Evolutionary conservation across 2,888 invertebrate species (phyloP).

Genomic region (Zaprionus obscuricornis): DNA sequence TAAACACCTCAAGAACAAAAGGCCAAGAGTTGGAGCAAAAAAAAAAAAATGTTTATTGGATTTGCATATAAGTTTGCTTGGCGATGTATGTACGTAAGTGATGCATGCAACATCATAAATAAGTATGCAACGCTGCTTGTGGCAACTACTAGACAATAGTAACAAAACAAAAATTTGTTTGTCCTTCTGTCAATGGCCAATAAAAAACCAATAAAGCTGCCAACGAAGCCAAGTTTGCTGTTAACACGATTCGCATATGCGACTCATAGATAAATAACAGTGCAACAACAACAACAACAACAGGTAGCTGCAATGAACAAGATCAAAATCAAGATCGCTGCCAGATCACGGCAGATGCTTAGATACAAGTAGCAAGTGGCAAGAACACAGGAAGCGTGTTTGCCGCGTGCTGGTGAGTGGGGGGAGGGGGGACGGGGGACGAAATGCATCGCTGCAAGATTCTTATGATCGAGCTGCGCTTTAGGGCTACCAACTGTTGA

Average conservation of each 20-base stretch:
- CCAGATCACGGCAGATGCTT: constrained; percentile 29
- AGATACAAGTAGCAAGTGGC: constrained; percentile 17
- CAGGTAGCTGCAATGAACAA: constrained; percentile 21
- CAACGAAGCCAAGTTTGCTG: constrained; percentile 50
- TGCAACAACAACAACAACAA: constrained; percentile 9
- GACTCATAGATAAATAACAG: constrained; percentile 64
- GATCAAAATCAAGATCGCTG: constrained; percentile 60
- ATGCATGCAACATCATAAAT: constrained; percentile 66
- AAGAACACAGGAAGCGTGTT: not conserved
- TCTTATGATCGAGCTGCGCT: constrained; percentile 64
- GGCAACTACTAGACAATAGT: too few relatives aligned
- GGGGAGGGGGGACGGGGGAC: not conserved
- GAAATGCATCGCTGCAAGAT: constrained; percentile 65
- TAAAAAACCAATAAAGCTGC: constrained; percentile 80
- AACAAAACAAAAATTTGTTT: constrained; percentile 81
- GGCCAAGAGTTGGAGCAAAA: constrained; percentile 40
- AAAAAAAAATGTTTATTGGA: constrained; percentile 34
- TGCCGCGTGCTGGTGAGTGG: not conserved
- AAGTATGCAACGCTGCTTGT: constrained; percentile 33
- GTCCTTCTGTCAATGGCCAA: constrained; percentile 82
- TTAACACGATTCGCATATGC: constrained; percentile 61
- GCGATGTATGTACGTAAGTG: constrained; percentile 26
- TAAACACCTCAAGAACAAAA: constrained; percentile 62
- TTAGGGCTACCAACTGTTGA: constrained; percentile 57
- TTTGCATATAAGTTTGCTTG: constrained; percentile 59